Evolutionary conservation across 2,113 vertebrate genomes (phyloP).

Genomic region (Ginglymostoma cirratum): DNA sequence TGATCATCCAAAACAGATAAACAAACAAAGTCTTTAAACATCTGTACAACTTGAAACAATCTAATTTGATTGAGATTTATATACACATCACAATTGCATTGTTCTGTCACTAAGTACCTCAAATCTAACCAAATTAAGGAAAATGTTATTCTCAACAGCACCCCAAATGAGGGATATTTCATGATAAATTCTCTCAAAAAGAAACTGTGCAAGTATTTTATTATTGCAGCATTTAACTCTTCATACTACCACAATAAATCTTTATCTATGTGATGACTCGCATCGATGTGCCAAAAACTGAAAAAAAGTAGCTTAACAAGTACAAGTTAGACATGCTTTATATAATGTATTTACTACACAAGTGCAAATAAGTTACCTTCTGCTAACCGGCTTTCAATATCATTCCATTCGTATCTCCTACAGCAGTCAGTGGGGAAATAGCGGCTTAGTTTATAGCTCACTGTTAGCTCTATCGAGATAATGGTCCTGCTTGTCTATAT

Average conservation of each 20-base stretch:
- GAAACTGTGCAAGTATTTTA: slow-evolving; percentile 35
- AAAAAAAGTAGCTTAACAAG: neutral
- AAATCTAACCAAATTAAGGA: slow-evolving; percentile 20
- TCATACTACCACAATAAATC: slow-evolving; percentile 12
- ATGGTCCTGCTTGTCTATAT: neutral
- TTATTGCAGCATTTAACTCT: slow-evolving; percentile 36
- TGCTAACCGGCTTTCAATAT: neutral
- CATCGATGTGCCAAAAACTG: neutral
- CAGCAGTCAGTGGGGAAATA: slow-evolving; percentile 7
- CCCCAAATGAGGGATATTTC: slow-evolving; percentile 16
- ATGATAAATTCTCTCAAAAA: slow-evolving; percentile 31
- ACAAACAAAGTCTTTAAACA: neutral
- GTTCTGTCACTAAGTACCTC: slow-evolving; percentile 17
- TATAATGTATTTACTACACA: neutral
- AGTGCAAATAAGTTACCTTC: slow-evolving; percentile 12
- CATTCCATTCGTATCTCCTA: neutral
- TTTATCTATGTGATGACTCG: neutral
- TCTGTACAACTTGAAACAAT: slow-evolving; percentile 30
- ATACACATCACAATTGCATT: slow-evolving; percentile 33
- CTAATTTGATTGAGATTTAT: slow-evolving; percentile 20
- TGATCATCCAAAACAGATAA: slow-evolving; percentile 20
- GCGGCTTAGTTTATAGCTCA: neutral
- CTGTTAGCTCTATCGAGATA: neutral
- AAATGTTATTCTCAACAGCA: slow-evolving; percentile 6
- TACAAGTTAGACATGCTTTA: neutral